Conservation (phyloP, 2,113 vertebrate genomes). For the Podilymbus podiceps region DNA sequence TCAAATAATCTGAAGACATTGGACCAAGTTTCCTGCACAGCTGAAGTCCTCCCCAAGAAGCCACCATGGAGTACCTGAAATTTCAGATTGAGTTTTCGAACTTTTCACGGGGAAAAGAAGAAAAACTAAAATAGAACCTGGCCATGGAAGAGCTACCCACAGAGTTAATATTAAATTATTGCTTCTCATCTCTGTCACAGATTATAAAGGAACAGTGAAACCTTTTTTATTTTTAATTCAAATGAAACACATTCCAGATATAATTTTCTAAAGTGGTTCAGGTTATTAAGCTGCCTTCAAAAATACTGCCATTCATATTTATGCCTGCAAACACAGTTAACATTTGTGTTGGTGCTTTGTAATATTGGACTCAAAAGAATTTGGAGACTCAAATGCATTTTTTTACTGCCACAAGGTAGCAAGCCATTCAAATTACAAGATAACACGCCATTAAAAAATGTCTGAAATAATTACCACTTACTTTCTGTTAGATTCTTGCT, state of each 20-base stretch:
- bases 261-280: background rate
- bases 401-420: background rate
- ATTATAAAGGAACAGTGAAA: background rate
- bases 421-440: background rate
- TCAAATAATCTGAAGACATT: background rate
- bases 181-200: background rate
- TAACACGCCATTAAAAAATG: background rate
- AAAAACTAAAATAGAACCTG: background rate
- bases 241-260: background rate
- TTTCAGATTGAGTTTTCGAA: background rate
- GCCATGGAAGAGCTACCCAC: background rate
- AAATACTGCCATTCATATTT: background rate
- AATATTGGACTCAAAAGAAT: background rate
- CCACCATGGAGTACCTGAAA: background rate
- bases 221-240: background rate
- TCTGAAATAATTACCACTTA: background rate
- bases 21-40: background rate
- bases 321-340: background rate
- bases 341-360: background rate
- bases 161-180: background rate
- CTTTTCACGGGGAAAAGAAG: background rate
- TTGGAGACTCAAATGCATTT: background rate
- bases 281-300: constrained; percentile 31
- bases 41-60: background rate
- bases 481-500: background rate